Conservation (phyloP, 2,113 vertebrate species). For the Corythoichthys intestinalis region DNA sequence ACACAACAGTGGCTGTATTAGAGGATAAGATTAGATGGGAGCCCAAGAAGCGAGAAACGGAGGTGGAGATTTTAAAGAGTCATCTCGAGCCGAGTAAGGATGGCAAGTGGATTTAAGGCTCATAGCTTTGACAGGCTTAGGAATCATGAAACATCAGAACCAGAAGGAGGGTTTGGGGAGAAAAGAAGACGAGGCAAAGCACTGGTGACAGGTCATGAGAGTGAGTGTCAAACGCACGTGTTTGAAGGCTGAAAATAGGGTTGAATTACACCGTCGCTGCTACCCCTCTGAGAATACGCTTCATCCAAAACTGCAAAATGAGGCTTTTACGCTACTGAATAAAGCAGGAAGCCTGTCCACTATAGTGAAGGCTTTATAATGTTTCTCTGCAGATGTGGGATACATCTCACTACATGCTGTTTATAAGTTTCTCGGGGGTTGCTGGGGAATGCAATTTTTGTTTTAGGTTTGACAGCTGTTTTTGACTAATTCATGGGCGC, state of each 20-base stretch:
- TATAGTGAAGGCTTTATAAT: constrained; percentile 16
- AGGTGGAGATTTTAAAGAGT: constrained; percentile 1
- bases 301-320: constrained; percentile 2
- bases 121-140: constrained; percentile 33
- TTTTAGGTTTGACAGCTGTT: too few relatives aligned
- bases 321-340: constrained; percentile 10
- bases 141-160: constrained; percentile 43
- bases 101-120: constrained; percentile 38
- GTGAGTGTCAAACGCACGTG: constrained; percentile 42
- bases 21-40: constrained; percentile 9
- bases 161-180: constrained; percentile 15
- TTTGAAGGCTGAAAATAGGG: constrained; percentile 53
- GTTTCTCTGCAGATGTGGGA: neutral
- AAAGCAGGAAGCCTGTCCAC: neutral
- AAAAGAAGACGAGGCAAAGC: constrained; percentile 42
- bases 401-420: neutral
- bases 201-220: constrained; percentile 44
- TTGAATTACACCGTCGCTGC: constrained; percentile 29
- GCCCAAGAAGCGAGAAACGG: constrained; percentile 3
- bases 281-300: constrained; percentile 10
- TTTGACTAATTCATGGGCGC: too few relatives aligned
- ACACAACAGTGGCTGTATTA: constrained; percentile 24
- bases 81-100: constrained; percentile 9
- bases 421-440: neutral
- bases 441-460: neutral